Evolutionary conservation across 2,113 vertebrate genomes (phyloP).

Genomic region (Poeciliopsis retropinna): DNA sequence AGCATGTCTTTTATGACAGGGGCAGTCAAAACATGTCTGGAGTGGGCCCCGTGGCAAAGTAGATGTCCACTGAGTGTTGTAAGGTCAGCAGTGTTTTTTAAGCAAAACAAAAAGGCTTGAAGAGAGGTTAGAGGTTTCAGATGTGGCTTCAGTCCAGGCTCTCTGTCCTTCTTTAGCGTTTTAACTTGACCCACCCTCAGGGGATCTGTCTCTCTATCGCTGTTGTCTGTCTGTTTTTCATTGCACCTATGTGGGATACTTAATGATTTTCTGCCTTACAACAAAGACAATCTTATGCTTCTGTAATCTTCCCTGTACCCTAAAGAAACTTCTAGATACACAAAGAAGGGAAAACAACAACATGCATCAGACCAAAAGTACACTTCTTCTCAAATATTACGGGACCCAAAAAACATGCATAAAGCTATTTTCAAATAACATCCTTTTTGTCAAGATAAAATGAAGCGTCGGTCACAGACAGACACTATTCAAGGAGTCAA

Average conservation of each 20-base stretch:
- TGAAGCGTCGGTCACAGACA: neutral
- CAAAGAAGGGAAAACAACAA: too few species aligned
- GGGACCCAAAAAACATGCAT: neutral
- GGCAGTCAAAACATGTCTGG: slow-evolving; percentile 64
- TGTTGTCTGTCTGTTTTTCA: slow-evolving; percentile 29
- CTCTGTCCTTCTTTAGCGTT: slow-evolving; percentile 20
- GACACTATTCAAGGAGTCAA: too few species aligned
- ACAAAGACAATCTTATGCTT: slow-evolving; percentile 23
- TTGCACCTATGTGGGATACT: slow-evolving; percentile 6
- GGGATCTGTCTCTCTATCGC: slow-evolving; percentile 23
- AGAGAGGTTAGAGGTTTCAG: slow-evolving; percentile 30
- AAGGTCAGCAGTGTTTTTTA: slow-evolving; percentile 68
- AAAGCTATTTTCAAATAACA: neutral
- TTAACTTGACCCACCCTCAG: slow-evolving; percentile 26
- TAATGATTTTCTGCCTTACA: slow-evolving; percentile 60
- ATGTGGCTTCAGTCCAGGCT: slow-evolving; percentile 7
- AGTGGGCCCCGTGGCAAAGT: slow-evolving; percentile 41
- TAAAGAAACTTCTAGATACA: neutral
- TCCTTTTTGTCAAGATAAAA: neutral
- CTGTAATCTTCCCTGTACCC: neutral
- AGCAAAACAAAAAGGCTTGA: slow-evolving; percentile 55
- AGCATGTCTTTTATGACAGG: slow-evolving; percentile 54
- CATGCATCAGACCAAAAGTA: too few species aligned
- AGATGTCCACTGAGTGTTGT: slow-evolving; percentile 61
- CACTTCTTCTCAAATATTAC: neutral